phyloP scores from a whole-genome alignment of 2,797 vertebrate species.

The Gymnothorax reevesii region DNA sequence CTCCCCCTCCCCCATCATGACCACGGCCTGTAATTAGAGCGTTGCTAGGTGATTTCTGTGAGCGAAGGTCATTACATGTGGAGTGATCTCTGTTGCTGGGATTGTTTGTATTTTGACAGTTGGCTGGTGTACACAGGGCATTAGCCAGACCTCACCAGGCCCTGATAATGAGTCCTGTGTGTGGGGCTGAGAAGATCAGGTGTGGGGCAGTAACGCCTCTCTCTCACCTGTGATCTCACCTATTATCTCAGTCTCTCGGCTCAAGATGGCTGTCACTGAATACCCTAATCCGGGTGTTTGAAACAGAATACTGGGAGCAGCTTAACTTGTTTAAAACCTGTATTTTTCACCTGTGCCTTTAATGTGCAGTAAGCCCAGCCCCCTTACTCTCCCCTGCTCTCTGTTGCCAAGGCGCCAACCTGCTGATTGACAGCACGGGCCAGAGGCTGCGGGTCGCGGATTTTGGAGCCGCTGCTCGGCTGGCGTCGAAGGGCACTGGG shows the following conservation, averaged over 20 bases:
- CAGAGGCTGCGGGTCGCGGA: slow-evolving; percentile 86
- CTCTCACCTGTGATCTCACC: no score
- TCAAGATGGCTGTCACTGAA: not conserved
- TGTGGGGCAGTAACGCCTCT: no score
- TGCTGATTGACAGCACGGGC: slow-evolving; percentile 89
- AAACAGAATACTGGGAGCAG: no score
- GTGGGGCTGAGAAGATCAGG: not conserved
- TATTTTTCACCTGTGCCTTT: not conserved
- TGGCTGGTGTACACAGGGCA: no score
- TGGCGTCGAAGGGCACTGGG: slow-evolving; percentile 89
- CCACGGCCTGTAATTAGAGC: no score
- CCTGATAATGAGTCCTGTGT: not conserved
- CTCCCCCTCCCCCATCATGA: no score
- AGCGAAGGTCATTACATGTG: no score
- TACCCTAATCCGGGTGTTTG: not conserved
- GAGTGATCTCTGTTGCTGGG: no score
- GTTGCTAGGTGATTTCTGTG: no score
- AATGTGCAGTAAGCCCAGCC: not conserved
- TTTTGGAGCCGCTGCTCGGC: slow-evolving; percentile 85
- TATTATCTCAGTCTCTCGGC: not conserved
- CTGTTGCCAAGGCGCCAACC: slow-evolving; percentile 80
- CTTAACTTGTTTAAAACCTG: no score
- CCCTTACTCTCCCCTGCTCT: slow-evolving; percentile 35
- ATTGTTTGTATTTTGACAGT: no score
- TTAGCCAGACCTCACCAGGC: not conserved